Conservation (phyloP, 2,113 vertebrate genomes). For the Xiphophorus hellerii region DNA sequence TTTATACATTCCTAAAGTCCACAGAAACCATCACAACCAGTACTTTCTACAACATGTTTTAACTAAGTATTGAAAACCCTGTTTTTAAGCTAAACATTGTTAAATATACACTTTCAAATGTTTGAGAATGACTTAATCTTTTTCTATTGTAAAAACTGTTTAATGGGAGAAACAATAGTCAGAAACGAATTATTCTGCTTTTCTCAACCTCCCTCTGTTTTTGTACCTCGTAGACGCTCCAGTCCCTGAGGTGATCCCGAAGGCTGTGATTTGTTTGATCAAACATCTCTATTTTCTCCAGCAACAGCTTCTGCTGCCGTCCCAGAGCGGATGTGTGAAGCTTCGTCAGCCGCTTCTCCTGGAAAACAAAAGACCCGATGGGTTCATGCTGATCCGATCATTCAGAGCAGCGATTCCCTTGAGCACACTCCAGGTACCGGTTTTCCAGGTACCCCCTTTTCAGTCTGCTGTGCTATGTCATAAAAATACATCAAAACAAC, state of each 20-base stretch:
- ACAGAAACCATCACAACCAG: no score
- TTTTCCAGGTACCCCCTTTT: no score
- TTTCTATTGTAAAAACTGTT: neutral
- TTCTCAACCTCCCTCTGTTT: neutral
- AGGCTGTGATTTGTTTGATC: slow-evolving; percentile 87
- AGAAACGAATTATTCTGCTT: neutral
- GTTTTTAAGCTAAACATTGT: no score
- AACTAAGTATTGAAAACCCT: no score
- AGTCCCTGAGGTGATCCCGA: slow-evolving; percentile 85
- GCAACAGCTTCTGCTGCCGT: slow-evolving; percentile 86
- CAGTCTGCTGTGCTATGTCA: no score
- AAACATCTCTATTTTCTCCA: slow-evolving; percentile 90
- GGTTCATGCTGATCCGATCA: neutral
- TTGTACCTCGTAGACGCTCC: slow-evolving; percentile 84
- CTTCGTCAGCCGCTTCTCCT: slow-evolving; percentile 87
- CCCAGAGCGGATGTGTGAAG: slow-evolving; percentile 80
- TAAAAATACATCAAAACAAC: no score
- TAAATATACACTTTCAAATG: no score
- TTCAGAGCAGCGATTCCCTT: neutral
- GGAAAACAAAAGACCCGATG: slow-evolving; percentile 2
- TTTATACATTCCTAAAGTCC: no score
- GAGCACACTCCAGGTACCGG: no score
- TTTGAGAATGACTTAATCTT: no score
- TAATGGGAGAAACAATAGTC: neutral
- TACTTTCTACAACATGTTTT: no score